Base-by-base conservation (phyloP, 2,888 invertebrate genomes). In the Corythucha ciliata region DNA sequence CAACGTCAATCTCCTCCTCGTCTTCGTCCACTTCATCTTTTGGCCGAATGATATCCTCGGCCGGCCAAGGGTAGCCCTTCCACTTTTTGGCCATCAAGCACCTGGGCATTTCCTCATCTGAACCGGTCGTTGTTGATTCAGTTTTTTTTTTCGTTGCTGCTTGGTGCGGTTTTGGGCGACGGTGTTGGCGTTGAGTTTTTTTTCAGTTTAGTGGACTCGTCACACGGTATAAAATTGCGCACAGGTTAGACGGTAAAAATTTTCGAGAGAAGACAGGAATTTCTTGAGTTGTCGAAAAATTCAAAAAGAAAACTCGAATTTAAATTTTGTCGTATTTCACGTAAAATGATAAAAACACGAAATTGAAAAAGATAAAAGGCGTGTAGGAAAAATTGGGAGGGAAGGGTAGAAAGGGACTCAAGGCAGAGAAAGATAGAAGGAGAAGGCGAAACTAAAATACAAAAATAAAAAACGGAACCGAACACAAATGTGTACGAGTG, bases 61-160 rank as follows among this genome's bases (percentile, higher is more conserved):
- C 81, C 62, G 79, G 78, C 81, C 82, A 82, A 60, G 81, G 80
- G 68, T 81, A 81, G 70, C 80, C 84, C 80, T 89, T 90, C 87
- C 89, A 89, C 78, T 90, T 90, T 75, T 90, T 90, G 67, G 90
- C 89, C 88, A 90, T 90, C 72, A 90, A 81, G 77, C 89, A 90
- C 71, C 90, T 86, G 74, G 90, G 90, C 90, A 90, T 90, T 74
- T 78, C 73, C 72, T 71, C 57, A 72, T 73, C 70, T 39, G 37
- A n/a, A n/a, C n/a, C n/a, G n/a, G n/a, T n/a, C n/a, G n/a, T n/a
- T n/a, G n/a, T n/a, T n/a, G 68, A 70, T 71, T 74, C n/a, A n/a
- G n/a, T n/a, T n/a, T n/a, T n/a, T n/a, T n/a, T n/a, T n/a, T n/a
- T n/a, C n/a, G n/a, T n/a, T n/a, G n/a, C n/a, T n/a, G n/a, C n/a